phyloP scores from a whole-genome alignment of 2,888 invertebrate species.

The Euzetes globulus region DNA sequence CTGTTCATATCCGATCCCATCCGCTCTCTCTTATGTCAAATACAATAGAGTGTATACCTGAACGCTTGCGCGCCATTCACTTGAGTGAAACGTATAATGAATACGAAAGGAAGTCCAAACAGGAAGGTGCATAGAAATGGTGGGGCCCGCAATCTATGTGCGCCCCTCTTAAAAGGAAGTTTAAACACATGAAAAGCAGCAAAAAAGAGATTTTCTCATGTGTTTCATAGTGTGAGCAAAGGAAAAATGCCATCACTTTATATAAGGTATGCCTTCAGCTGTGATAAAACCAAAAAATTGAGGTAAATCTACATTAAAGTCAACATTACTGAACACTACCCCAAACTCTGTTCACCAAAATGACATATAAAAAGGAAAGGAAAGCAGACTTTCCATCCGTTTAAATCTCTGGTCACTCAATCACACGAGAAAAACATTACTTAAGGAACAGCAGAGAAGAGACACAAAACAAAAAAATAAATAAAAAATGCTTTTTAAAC shows the following conservation, averaged over 20 bases:
- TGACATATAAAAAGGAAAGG: background rate
- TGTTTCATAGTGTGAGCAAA: constrained; percentile 10
- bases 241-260: constrained; percentile 25
- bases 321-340: background rate
- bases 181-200: constrained; percentile 31
- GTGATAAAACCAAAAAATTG: constrained; percentile 15
- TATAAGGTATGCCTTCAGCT: constrained; percentile 11
- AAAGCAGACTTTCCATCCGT: too few relatives aligned
- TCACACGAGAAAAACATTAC: constrained; percentile 3
- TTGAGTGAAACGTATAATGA: constrained; percentile 11
- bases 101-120: constrained; percentile 30
- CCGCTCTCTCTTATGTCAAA: constrained; percentile 8
- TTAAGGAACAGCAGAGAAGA: background rate
- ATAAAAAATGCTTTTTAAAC: background rate
- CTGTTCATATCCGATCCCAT: constrained; percentile 9
- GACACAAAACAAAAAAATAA: background rate
- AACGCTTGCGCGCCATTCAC: constrained; percentile 26
- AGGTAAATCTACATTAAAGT: constrained; percentile 25
- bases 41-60: constrained; percentile 28
- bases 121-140: constrained; percentile 22
- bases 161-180: constrained; percentile 20
- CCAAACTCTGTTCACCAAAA: background rate
- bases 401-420: constrained; percentile 2
- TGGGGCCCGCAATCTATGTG: background rate
- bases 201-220: constrained; percentile 31